Base-by-base conservation (phyloP, 2,797 vertebrate genomes). In the Malurus leucopterus region DNA sequence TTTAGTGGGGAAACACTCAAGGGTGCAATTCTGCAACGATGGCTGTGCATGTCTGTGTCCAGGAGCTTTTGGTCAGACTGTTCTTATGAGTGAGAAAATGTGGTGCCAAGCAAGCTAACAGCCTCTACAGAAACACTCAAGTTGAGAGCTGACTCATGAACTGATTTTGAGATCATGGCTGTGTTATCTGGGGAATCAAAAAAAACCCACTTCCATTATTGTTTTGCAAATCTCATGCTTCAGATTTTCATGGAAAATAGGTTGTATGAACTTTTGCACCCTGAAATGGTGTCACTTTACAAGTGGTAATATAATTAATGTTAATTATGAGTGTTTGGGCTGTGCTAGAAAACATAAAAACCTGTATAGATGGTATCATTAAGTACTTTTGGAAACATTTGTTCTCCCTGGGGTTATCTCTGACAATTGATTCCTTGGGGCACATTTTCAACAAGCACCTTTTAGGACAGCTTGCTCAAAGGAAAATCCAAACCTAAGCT, bases 11-110 rank as follows among this genome's bases (percentile, higher is more conserved):
- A 68, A 90, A 55, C 34, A 41, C 30, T 86, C 32, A 64, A 43
- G 36, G 29, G 22, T n/a, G 41, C 36, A 54, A 3, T 88, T 84
- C 50, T 70, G 46, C 11, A 30, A 47, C 47, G 32, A 76, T 0
- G 4, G 73, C 13, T 14, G 19, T 0, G 0, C 8, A 6, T 36
- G 20, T 70, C 17, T 1, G 1, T 1, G 1, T 72, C 77, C 47
- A 74, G 86, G 54, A 77, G 38, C 44, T 82, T 92, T 68, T 73
- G 58, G 40, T 62, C 70, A 76, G 41, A 27, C 10, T 64, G 8
- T 62, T 19, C 24, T 34, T 30, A 12, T 44, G 11, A 53, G 26
- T 21, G 44, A 89, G 63, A 69, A 7, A 11, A 58, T 57, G 46
- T 63, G 51, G 15, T 81, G 49, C n/a, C 76, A 84, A 26, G 32